Conservation (phyloP, 2,113 vertebrate species). For the Promerops cafer region DNA sequence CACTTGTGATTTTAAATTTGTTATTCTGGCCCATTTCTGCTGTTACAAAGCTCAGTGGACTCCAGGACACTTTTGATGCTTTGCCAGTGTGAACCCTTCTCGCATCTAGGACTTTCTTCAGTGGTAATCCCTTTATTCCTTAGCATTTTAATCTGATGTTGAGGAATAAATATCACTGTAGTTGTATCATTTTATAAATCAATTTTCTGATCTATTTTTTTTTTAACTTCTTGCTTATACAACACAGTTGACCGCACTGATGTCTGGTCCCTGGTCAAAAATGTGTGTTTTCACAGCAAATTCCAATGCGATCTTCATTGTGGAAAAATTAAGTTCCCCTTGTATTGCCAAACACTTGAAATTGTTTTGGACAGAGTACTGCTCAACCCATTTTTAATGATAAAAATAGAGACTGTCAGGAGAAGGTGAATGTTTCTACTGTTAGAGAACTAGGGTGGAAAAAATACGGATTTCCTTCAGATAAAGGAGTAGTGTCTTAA, state of each 20-base stretch:
- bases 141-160: neutral
- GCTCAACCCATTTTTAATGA: conserved; percentile 51
- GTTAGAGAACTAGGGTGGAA: neutral
- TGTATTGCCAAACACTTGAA: conserved; percentile 62
- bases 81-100: neutral
- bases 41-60: neutral
- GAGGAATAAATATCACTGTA: neutral
- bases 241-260: neutral
- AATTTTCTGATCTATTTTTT: neutral
- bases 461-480: neutral
- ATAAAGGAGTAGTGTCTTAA: neutral
- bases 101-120: neutral
- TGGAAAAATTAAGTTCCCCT: conserved; percentile 60
- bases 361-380: conserved; percentile 62
- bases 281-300: conserved; percentile 39
- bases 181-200: neutral
- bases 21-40: neutral
- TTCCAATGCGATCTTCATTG: conserved; percentile 54
- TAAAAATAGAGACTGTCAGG: conserved; percentile 33
- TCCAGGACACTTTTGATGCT: neutral
- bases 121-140: conserved; percentile 1
- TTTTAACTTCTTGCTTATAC: conserved; percentile 2
- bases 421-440: conserved; percentile 18
- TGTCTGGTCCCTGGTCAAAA: conserved; percentile 28
- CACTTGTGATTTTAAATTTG: neutral